Percentiles rank a stretch among this genome's conserved stretches.
Evolutionary conservation across 2,113 vertebrate species (phyloP).

Genomic region (Brachyistius frenatus): DNA sequence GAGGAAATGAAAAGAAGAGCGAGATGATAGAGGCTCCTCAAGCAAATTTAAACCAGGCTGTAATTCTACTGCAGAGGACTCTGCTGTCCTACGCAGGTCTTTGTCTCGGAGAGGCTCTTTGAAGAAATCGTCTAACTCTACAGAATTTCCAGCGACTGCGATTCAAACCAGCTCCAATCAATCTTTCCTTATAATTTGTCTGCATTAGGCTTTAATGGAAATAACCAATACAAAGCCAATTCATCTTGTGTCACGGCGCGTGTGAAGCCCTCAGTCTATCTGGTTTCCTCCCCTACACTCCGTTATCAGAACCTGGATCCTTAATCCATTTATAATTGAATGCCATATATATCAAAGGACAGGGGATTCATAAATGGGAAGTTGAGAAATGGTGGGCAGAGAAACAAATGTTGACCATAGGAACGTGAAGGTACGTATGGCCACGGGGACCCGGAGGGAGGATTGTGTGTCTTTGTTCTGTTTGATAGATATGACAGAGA

Average conservation of each 20-base stretch:
- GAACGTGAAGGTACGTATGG: conserved; percentile 20
- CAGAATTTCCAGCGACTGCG: conserved; percentile 1
- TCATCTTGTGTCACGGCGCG: conserved; percentile 40
- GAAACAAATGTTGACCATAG: conserved; percentile 65
- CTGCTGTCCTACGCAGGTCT: conserved; percentile 17
- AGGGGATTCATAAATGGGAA: conserved; percentile 57
- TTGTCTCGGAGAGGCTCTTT: conserved; percentile 39
- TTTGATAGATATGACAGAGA: conserved; percentile 66
- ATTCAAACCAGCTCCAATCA: conserved; percentile 38
- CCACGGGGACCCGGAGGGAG: conserved; percentile 16
- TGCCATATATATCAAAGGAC: conserved; percentile 65
- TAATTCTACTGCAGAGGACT: conserved; percentile 27
- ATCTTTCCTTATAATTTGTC: conserved; percentile 53
- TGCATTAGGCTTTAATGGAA: conserved; percentile 55
- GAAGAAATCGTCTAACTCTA: conserved; percentile 24
- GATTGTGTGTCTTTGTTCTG: conserved; percentile 44
- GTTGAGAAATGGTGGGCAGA: conserved; percentile 36
- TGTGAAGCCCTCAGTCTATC: conserved; percentile 35
- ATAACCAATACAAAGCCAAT: conserved; percentile 31
- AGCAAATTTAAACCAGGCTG: conserved; percentile 41
- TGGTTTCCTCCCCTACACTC: conserved; percentile 5
- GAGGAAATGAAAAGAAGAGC: conserved; percentile 33
- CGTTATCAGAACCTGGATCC: conserved; percentile 36
- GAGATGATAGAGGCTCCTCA: conserved; percentile 33
- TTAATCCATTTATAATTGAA: conserved; percentile 71